A percentile compares a stretch with the other conserved stretches of the same genome.
phyloP scores from a whole-genome alignment of 2,113 vertebrate species.

The Chelonoidis abingdonii region DNA sequence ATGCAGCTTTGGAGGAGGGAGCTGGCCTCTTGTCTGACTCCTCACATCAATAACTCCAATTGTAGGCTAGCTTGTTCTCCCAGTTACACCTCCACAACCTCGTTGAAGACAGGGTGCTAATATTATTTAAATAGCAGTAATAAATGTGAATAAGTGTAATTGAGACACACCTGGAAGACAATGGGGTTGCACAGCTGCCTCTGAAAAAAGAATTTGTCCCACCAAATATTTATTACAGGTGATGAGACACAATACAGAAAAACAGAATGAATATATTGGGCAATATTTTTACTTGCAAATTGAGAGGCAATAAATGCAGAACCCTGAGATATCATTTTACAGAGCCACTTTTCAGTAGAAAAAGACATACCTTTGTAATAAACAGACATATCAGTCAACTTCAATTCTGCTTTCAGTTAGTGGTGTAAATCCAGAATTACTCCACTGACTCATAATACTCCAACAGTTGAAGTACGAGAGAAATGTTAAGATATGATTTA shows the following conservation, averaged over 20 bases:
- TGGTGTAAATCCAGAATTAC: neutral
- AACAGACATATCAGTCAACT: neutral
- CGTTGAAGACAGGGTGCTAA: neutral
- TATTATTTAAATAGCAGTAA: neutral
- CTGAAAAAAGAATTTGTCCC: neutral
- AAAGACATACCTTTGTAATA: neutral
- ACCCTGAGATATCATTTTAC: neutral
- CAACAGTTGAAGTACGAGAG: neutral
- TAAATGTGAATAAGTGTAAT: neutral
- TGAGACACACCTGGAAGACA: neutral
- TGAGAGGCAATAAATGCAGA: neutral
- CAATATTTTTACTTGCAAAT: neutral
- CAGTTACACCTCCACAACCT: neutral
- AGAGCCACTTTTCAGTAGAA: neutral
- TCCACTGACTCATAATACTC: neutral
- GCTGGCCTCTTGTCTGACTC: neutral
- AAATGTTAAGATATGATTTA: neutral
- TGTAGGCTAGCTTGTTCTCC: neutral
- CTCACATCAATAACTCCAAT: neutral
- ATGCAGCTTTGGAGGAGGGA: neutral
- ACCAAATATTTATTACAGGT: neutral
- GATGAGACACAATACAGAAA: neutral
- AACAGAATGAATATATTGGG: neutral
- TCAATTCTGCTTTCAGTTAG: neutral
- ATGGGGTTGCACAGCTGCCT: neutral